Evolutionary conservation across 1,140 invertebrate species (phyloP).

Genomic region (Brachionus rubens): DNA sequence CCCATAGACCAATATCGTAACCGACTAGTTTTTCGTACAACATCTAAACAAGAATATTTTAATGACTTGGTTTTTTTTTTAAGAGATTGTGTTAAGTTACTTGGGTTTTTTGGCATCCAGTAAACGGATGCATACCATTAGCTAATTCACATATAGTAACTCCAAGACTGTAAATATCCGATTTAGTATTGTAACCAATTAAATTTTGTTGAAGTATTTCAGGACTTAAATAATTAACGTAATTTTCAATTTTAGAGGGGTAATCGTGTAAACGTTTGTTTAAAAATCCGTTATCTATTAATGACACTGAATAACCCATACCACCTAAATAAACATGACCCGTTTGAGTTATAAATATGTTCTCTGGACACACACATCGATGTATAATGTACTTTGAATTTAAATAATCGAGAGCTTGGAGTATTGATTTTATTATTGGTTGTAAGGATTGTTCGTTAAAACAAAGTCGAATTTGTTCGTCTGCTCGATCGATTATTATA

Average conservation of each 20-base stretch:
- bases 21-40: slow-evolving; percentile 42
- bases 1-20: slow-evolving; percentile 44
- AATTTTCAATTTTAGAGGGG: slow-evolving; percentile 68
- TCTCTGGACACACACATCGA: slow-evolving; percentile 78
- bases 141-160: slow-evolving; percentile 81
- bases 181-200: slow-evolving; percentile 78
- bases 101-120: slow-evolving; percentile 54
- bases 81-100: not conserved
- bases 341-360: slow-evolving; percentile 71
- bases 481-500: not conserved
- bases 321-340: slow-evolving; percentile 73
- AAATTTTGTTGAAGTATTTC: slow-evolving; percentile 87
- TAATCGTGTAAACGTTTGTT: slow-evolving; percentile 70
- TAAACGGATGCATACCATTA: slow-evolving; percentile 81
- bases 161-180: slow-evolving; percentile 84
- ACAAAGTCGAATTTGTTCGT: slow-evolving; percentile 38
- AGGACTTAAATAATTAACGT: slow-evolving; percentile 81
- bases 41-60: slow-evolving; percentile 16
- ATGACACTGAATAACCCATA: slow-evolving; percentile 71
- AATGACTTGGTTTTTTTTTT: too few species aligned
- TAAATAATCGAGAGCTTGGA: slow-evolving; percentile 76
- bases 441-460: slow-evolving; percentile 70
- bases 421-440: slow-evolving; percentile 73
- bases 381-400: slow-evolving; percentile 80
- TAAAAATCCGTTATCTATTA: slow-evolving; percentile 70